Conservation (phyloP, 2,888 invertebrate genomes). For the Nephrotoma appendiculata region DNA sequence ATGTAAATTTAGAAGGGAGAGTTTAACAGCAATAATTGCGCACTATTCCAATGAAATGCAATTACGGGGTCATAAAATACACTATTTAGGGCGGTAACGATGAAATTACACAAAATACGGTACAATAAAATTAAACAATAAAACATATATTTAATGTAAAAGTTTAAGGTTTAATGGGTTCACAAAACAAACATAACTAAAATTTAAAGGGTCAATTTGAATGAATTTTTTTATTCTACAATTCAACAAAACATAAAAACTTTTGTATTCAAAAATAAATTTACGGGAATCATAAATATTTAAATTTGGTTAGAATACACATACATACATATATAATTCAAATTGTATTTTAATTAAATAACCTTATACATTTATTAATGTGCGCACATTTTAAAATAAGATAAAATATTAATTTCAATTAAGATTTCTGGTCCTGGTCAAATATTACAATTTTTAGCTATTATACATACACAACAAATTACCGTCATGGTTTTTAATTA, state of each 20-base stretch:
- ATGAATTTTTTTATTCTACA: not conserved
- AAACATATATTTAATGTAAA: not conserved
- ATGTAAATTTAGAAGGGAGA: no score
- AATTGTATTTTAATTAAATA: not conserved
- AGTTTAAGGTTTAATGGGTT: not conserved
- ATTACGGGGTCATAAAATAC: no score
- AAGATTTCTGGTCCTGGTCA: not conserved
- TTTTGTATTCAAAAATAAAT: not conserved
- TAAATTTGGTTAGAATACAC: not conserved
- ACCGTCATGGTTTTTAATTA: not conserved
- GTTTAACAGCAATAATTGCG: no score
- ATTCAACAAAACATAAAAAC: not conserved
- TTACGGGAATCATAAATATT: not conserved
- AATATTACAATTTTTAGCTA: not conserved
- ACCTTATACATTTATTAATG: not conserved
- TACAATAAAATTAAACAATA: not conserved
- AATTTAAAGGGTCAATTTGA: not conserved
- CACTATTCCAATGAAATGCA: no score
- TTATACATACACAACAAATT: not conserved
- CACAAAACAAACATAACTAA: not conserved
- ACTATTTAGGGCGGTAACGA: no score
- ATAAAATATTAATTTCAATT: not conserved
- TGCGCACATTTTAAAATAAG: not conserved
- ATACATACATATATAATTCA: not conserved
- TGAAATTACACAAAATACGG: not conserved